Base-by-base conservation (phyloP, 2,797 vertebrate genomes). In the Lindbergichthys nudifrons region DNA sequence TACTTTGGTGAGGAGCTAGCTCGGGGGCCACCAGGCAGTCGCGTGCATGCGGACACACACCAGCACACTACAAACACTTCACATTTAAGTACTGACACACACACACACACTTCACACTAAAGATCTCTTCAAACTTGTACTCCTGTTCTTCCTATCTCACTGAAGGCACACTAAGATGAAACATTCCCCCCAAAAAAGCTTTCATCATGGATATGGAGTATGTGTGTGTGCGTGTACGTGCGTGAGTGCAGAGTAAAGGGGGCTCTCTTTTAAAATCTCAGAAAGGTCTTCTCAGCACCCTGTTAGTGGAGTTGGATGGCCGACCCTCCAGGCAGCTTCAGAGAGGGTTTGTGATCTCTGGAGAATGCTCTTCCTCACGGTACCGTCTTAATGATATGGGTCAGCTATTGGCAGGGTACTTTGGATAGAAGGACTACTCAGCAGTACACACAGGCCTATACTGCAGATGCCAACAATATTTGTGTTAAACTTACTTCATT, bases 141-240 rank as follows among this genome's bases (percentile, higher is more conserved):
- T 73, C 69, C 62, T 63, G 73, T 65, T 84, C 77, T 82, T 87
- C 80, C 75, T 36, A 77, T 81, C 72, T 79, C 57, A 77, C 68
- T 78, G 72, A 86, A 79, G 80, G 81, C 82, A 77, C 67, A 68
- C 70, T 18, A 36, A 89, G 86, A 91, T 91, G 83, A 92, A 88
- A 87, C 66, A 39, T 77, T 75, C 57, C 41, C 47, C 60, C 32
- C 32, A 51, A 79, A 62, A 87, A 87, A 81, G 81, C 86, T 89
- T 89, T 90, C 80, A 90, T 90, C 86, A 82, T 70, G 12, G 41
- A 45, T 36, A 36, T 36, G 26, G 68, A 46, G 43, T 72, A 68
- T 70, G 70, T 48, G 67, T 42, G 46, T 13, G 48, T 47, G 61
- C 26, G 58, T 75, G 79, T 42, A 65, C 61, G 47, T 72, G 71